Evolutionary conservation across 35 echinoderm and acorn worm species (phyloP), one percentile per base, ranked within the genome.

Genomic region (Apostichopus japonicus): DNA sequence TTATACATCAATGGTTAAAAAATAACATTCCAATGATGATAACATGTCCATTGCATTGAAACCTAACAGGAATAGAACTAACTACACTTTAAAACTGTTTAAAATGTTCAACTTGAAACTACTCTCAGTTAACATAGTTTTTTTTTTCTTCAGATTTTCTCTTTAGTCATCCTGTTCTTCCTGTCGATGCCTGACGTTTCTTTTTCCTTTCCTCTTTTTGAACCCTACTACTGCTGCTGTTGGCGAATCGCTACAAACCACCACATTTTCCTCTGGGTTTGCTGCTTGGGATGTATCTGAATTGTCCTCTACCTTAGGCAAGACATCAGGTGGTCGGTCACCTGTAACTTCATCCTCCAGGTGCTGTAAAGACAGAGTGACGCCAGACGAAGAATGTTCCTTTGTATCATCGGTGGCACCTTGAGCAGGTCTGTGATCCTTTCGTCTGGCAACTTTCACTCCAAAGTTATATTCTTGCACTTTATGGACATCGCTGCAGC

Each of bases 381-480:
- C 55, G 6, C 21, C 21, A 55, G 52, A 6, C 14, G 10, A 58
- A 53, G 10, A 83, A 53, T 19, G 52, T 6, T 54, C 51, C 6
- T 83, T 27, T 17, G 80, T 55, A 21, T 10, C 51, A 51, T 7
- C 53, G 16, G 51, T 55, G 53, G 13, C 54, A 23, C 56, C 11
- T 62, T 87, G 23, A 10, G 10, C 55, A 14, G 23, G 21, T 87
- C 58, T 65, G 8, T 88, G 57, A 57, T 67, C 21, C 27, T 88
- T 88, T 2, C 10, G 14, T 5, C 55, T 33, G 17, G 52, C 8
- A 61, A 83, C 55, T 56, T 54, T 83, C 33, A 21, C 55, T 67
- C 86, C 86, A 88, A 88, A 88, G 33, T 88, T 67, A 51, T 57
- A 88, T 16, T 88, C 86, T 4, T 63, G 57, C 86, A 88, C 71